Base-by-base conservation (phyloP, 2,888 invertebrate species). In the Eupeodes luniger region DNA sequence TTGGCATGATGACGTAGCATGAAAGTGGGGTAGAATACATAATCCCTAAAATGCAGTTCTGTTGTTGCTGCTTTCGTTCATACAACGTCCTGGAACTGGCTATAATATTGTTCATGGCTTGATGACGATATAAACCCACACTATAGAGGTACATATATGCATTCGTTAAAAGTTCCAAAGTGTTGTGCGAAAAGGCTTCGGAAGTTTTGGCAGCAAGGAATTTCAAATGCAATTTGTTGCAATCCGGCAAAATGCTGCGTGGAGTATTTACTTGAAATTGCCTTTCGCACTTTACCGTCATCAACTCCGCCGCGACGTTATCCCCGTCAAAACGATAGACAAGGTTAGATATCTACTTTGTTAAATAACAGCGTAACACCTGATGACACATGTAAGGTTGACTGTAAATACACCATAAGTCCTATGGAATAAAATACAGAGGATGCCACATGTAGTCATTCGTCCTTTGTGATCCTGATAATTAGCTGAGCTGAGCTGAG, bases 331-430 rank as follows among this genome's bases (percentile, higher is more conserved):
- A 9, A 40, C 40, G 40, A 9, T 40, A 40, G 40, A 40, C 9
- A 40, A 40, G 40, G 40, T 40, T 7, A 40, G 40, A 9, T 40
- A 40, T 9, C 40, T 59, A 62, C 34, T 78, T 76, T 75, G 81
- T 69, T 55, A 77, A 82, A 72, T 67, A 83, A 51, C 81, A 81
- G 49, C 66, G 78, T 74, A 85, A 77, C 85, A 81, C 81, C 81
- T 74, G 77, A 67, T 81, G 85, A 85, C 85, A 77, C 81, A 81
- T 85, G 85, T 81, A 85, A 81, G 81, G 67, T 78, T 61, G 40
- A 81, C 67, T 85, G 81, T 85, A 85, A 85, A 57, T 57, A 16
- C 27, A 64, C 47, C 36, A 5, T 59, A 76, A 85, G 55, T 69
- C 69, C 62, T 19, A 14, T 4, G 36, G 61, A 40, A 27, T 14